These are phyloP conservation scores for Hexactinellida sp. DNA, from an alignment of 37 sponge, comb jelly and placozoan genomes.

Conservation along the genomic window DNA sequence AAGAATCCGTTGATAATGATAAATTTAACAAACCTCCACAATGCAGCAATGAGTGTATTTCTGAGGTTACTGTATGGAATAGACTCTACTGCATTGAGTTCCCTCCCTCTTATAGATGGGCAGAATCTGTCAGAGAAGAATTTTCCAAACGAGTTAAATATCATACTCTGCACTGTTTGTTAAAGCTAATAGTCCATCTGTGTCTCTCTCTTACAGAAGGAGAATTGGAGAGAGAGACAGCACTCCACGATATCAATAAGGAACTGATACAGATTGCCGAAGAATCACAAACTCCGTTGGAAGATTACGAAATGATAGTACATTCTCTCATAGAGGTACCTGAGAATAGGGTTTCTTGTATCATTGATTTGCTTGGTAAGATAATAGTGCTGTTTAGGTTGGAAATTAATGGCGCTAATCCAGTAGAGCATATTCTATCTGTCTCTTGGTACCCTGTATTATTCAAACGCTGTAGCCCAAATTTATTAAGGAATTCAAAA, in stretches of 20 bases:
- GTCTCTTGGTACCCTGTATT: neutral
- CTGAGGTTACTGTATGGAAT: neutral
- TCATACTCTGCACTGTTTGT: neutral
- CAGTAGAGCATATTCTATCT: slow-evolving; percentile 5
- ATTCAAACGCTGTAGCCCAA: neutral
- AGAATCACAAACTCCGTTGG: neutral
- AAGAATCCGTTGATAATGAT: neutral
- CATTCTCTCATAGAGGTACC: neutral
- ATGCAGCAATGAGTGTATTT: neutral
- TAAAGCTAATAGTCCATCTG: neutral
- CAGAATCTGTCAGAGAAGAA: neutral
- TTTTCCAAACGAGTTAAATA: neutral
- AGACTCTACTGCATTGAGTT: neutral
- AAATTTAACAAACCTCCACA: neutral
- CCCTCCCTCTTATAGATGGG: neutral
- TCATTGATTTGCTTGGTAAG: neutral
- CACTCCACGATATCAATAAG: neutral
- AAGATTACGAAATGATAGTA: neutral
- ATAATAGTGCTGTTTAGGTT: neutral
- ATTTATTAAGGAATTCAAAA: neutral
- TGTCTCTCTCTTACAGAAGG: neutral
- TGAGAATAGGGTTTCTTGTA: neutral
- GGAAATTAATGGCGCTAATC: neutral
- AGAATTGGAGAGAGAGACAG: too few relatives aligned
- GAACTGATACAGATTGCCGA: neutral